Base-by-base conservation (phyloP, 1,140 invertebrate species). In the Rhyacophila brunnea region DNA sequence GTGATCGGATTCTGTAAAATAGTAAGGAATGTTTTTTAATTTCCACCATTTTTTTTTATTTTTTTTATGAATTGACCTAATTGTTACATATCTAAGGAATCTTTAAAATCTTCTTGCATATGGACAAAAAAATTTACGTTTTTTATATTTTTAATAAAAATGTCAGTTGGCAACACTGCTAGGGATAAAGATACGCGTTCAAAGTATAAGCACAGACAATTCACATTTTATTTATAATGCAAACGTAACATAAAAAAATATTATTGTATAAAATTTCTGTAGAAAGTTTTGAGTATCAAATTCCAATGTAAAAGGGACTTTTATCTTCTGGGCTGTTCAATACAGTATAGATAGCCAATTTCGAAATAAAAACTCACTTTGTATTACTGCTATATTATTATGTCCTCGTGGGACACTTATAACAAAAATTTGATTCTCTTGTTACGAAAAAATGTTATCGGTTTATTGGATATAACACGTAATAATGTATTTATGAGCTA, bases 151-250 rank as follows among this genome's bases (percentile, higher is more conserved):
- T 7, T 7, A 7, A 35, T n/a, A 35, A 35, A 35, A 35, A 35
- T 35, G 6, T 35, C 6, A 35, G n/a, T 35, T 28, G 23, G 23
- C 23, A 28, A 28, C 23, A 28, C 23, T 28, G 23, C 4, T 28
- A 5, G 23, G 23, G 3, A 28, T 28, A 5, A 28, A 28, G 23
- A 28, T 28, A 53, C 17, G 19, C 14, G 20, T 28, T 20, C 10
- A 32, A 17, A 45, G 17, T 19, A 35, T 36, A 45, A 42, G 47
- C 10, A 50, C 19, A 45, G 57, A 59, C 57, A 59, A 46, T 51
- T 51, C 42, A 48, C 56, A 58, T 59, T 58, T 63, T 63, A 46
- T 56, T 63, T 58, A 58, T 57, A 63, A 63, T 58, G 47, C 36
- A 51, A 42, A 55, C 13, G 28, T 54, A 49, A 56, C 23, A 54